Evolutionary conservation across 64 coral and sea anemone genomes (phyloP), one percentile per base, ranked within the genome.

Genomic region (Stylophora pistillata): DNA sequence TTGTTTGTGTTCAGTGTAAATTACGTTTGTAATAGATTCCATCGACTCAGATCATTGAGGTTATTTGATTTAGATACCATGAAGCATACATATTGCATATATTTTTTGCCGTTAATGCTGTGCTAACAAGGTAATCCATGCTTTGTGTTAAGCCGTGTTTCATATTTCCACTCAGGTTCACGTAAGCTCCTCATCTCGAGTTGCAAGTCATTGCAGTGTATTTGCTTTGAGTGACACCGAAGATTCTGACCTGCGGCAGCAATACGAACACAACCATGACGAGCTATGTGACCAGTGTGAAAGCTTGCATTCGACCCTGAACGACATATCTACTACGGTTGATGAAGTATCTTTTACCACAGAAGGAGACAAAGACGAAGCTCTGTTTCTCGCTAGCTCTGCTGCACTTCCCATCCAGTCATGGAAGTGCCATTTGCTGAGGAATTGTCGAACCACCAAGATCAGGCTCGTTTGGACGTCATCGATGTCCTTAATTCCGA

Each of bases 391-490:
- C 16, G 59, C 68, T 14, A 64, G 81, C 53, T 15, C 30, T 30
- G n/a, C 76, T 14, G 29, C 30, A 23, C 74, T 58, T 69, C 37
- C 88, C 31, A 72, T 89, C 53, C 60, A 80, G 65, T 56, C 75
- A 54, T 89, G 88, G 76, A 89, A 80, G 55, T 32, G 88, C 15
- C 83, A 92, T 65, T 53, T 77, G 85, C 75, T 87, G 41, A 92
- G 83, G n/a, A n/a, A n/a, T n/a, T n/a, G 31, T 87, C 90, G 28
- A 33, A 26, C 9, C 18, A 74, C 28, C 90, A 92, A 79, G 84
- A 92, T 64, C 90, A 92, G 53, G 84, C 90, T 61, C 90, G 90
- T 23, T 65, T 86, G 73, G 90, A 92, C 56, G 53, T 87, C 75
- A 69, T 87, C n/a, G 76, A 87, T 61, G 5, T 16, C 27, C 73